Evolutionary conservation across 2,113 vertebrate genomes (phyloP), one percentile per base, ranked within the genome.

Genomic region (Ptilorrhoa leucosticta): DNA sequence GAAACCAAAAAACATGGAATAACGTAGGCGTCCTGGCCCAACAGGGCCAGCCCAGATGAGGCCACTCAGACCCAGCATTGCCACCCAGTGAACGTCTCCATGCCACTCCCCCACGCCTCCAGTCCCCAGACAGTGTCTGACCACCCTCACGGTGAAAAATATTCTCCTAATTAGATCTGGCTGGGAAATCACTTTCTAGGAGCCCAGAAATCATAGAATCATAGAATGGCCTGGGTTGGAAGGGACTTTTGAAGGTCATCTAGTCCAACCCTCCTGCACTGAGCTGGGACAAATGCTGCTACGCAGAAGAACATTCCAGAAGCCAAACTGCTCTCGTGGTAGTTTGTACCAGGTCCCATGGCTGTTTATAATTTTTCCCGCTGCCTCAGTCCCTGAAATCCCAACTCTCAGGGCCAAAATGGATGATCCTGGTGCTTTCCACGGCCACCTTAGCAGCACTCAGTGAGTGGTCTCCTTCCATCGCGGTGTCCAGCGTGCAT

Each of bases 341-440:
- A 56, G 28, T 22, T 73, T 48, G 27, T 17, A 42, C 17, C 37
- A 60, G 28, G 0, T 45, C 40, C 75, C 39, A 50, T 0, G 0
- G 2, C 5, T 23, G 7, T 54, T 70, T 31, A 16, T 13, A 15
- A 1, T 15, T 89, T 68, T 37, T 3, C 37, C n/a, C 44, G 22
- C 28, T 63, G n/a, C 14, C 39, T 66, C 60, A 44, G 2, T 4
- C 20, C 44, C 48, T 44, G 39, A 37, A 90, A 66, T 39, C 45
- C 48, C 51, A 57, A 39, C 7, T 27, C 60, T 30, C 39, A 54
- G n/a, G 15, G 28, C 58, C 24, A 19, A 22, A 45, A 11, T 0
- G 13, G 17, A 1, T 19, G 31, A 53, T 17, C 12, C 47, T 66
- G 35, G 30, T 44, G 57, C 65, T 56, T 24, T 79, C 94, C 89